A percentile compares a stretch with the other conserved stretches of the same genome.
Conservation (phyloP, 2,113 vertebrate species). For the Pristiophorus japonicus region DNA sequence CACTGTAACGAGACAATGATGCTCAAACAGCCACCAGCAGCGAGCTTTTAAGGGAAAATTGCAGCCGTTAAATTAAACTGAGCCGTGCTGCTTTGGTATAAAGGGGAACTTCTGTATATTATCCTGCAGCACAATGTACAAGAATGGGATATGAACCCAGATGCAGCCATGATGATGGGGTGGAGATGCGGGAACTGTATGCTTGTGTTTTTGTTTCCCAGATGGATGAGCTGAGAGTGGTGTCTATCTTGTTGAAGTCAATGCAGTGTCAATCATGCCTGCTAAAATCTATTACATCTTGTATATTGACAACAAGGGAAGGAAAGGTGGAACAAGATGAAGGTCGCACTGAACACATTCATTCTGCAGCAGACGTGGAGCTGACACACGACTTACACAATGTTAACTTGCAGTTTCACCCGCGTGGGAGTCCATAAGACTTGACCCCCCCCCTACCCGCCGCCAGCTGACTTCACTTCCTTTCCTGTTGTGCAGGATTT, state of each 20-base stretch:
- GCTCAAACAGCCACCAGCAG: neutral
- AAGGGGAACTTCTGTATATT: neutral
- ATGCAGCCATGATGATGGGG: neutral
- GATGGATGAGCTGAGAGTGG: neutral
- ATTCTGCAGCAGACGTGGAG: neutral
- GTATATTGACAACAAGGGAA: neutral
- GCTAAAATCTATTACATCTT: neutral
- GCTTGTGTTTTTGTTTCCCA: neutral
- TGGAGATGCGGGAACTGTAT: neutral
- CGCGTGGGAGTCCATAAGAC: neutral
- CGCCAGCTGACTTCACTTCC: neutral
- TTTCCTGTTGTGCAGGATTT: neutral
- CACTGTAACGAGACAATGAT: neutral
- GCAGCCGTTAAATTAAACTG: neutral
- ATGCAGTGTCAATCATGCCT: neutral
- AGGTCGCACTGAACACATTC: neutral
- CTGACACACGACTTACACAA: neutral
- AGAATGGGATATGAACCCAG: neutral
- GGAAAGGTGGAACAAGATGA: neutral
- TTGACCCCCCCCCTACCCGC: neutral
- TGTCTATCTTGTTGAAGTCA: neutral
- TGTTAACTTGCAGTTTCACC: neutral
- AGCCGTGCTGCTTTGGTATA: too few relatives aligned
- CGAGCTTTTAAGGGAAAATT: slow-evolving; percentile 12
- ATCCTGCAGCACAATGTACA: neutral